Evolutionary conservation across 2,888 invertebrate species (phyloP).

Genomic region (Myopa tessellatipennis): DNA sequence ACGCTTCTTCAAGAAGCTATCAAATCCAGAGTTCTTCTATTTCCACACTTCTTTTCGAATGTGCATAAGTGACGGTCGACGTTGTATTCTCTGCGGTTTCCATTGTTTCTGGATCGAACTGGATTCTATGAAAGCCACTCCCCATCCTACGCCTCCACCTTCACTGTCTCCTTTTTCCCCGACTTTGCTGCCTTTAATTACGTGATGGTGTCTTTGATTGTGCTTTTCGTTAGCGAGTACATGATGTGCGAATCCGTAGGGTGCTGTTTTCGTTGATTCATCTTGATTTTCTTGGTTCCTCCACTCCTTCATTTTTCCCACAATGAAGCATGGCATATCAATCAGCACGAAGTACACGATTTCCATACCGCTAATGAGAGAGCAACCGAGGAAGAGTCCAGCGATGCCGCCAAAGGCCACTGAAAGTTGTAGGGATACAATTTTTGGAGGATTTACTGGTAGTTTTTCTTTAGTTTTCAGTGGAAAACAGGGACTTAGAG

Average conservation of each 20-base stretch:
- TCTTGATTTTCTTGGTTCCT: not conserved
- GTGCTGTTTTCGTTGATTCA: not conserved
- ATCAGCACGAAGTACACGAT: constrained; percentile 66
- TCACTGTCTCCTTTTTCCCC: not conserved
- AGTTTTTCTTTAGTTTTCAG: too few relatives aligned
- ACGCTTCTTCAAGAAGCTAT: not conserved
- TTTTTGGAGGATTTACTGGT: not conserved
- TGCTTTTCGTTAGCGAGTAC: constrained; percentile 3
- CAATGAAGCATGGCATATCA: constrained; percentile 57
- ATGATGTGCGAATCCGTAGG: constrained; percentile 27
- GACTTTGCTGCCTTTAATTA: constrained; percentile 13
- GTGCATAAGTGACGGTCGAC: not conserved
- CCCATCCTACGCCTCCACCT: not conserved
- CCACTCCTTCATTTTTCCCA: constrained; percentile 49
- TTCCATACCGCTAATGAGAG: constrained; percentile 69
- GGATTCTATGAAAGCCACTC: not conserved
- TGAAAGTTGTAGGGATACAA: constrained; percentile 37
- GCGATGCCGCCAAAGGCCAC: constrained; percentile 70
- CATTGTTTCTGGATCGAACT: not conserved
- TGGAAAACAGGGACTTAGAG: too few relatives aligned
- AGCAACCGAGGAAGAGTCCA: constrained; percentile 70
- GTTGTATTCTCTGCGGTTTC: constrained; percentile 8
- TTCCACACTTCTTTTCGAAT: not conserved
- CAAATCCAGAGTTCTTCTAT: not conserved
- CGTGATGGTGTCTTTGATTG: constrained; percentile 20